Conservation (phyloP, 1,140 invertebrate genomes). For the Stenopsyche tienmushanensis region DNA sequence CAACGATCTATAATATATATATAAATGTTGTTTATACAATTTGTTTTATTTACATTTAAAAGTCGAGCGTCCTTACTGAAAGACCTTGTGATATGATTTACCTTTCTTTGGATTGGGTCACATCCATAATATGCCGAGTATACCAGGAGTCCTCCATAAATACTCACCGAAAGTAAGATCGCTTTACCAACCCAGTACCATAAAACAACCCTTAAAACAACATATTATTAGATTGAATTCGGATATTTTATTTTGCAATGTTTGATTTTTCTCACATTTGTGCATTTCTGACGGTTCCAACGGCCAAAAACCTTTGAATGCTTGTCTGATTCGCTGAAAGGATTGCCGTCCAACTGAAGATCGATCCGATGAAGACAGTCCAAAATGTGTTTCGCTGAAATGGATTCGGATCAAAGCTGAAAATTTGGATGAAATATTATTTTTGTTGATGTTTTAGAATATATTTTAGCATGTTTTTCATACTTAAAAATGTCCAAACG, state of each 20-base stretch:
- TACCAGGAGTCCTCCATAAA: conserved; percentile 68
- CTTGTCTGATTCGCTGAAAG: conserved; percentile 56
- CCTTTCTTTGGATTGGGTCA: conserved; percentile 67
- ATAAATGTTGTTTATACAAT: too few relatives aligned
- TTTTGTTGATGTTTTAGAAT: conserved; percentile 1
- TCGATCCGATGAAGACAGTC: conserved; percentile 68
- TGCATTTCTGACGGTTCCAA: too few relatives aligned
- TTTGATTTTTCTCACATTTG: too few relatives aligned
- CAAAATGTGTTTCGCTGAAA: conserved; percentile 70
- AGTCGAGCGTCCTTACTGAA: too few relatives aligned
- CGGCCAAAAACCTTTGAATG: conserved; percentile 64
- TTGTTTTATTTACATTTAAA: too few relatives aligned
- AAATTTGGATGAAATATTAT: neutral
- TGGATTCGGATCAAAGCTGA: conserved; percentile 65
- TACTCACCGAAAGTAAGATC: conserved; percentile 54
- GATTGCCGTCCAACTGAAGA: conserved; percentile 63
- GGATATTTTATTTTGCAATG: too few relatives aligned
- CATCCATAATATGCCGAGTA: conserved; percentile 72
- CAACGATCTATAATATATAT: conserved; percentile 39
- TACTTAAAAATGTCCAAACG: conserved; percentile 54
- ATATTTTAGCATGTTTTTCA: conserved; percentile 46
- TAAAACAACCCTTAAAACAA: too few relatives aligned
- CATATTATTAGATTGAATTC: too few relatives aligned
- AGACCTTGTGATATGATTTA: conserved; percentile 41
- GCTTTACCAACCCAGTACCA: conserved; percentile 49